Percentiles rank a stretch among this genome's conserved stretches.
phyloP scores from a whole-genome alignment of 2,888 invertebrate species.

The Hydrotaea diabolus region DNA sequence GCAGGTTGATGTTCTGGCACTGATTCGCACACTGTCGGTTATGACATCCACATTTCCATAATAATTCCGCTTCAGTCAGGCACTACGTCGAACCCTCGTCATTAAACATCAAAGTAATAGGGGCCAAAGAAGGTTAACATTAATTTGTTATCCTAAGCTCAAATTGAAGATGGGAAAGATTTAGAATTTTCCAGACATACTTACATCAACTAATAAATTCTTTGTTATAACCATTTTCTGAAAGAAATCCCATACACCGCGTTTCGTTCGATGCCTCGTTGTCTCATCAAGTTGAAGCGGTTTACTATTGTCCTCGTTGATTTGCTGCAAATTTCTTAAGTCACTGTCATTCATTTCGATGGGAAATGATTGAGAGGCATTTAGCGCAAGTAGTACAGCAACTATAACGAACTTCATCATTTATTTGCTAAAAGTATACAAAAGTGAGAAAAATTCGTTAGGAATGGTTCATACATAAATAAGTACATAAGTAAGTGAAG shows the following conservation, averaged over 20 bases:
- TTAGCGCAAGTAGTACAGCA: conserved; percentile 32
- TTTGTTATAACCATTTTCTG: conserved; percentile 78
- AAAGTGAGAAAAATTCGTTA: neutral
- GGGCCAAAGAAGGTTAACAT: too few species aligned
- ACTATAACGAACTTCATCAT: conserved; percentile 45
- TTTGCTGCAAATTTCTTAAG: neutral
- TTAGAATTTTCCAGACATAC: conserved; percentile 69
- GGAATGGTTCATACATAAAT: too few species aligned
- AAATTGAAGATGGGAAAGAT: too few species aligned
- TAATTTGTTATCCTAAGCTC: too few species aligned
- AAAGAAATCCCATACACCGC: conserved; percentile 77
- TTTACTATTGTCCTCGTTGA: neutral
- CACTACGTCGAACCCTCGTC: too few species aligned
- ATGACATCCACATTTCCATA: too few species aligned
- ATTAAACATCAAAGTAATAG: too few species aligned
- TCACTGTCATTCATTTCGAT: conserved; percentile 42
- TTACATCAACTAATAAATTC: conserved; percentile 77
- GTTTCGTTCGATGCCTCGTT: conserved; percentile 73
- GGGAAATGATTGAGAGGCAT: conserved; percentile 48
- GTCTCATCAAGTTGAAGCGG: neutral
- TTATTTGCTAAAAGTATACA: neutral
- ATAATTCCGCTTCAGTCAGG: too few species aligned
- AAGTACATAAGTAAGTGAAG: too few species aligned
- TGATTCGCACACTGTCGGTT: too few species aligned
- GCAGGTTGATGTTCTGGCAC: too few species aligned